Evolutionary conservation across 2,797 vertebrate species (phyloP).

Genomic region (Thunnus albacares): DNA sequence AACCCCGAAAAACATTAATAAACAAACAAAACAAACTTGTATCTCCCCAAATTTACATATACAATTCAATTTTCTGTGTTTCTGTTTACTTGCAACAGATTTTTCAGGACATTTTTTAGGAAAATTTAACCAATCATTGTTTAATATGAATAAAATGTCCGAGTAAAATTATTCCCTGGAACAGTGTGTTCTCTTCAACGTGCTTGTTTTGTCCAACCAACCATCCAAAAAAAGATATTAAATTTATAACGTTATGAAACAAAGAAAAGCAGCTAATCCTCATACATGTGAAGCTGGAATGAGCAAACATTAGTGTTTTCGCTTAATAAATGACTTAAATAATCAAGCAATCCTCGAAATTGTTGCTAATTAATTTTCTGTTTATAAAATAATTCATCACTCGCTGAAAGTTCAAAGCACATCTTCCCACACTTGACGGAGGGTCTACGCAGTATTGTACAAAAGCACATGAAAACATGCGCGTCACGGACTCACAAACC

Average conservation of each 20-base stretch:
- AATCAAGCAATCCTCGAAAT: no score
- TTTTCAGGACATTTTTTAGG: no score
- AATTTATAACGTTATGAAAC: background rate
- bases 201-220: conserved; percentile 3
- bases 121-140: background rate
- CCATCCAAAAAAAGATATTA: conserved; percentile 7
- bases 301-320: background rate
- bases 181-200: background rate
- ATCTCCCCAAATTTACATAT: no score
- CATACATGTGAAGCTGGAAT: background rate
- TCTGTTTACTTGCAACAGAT: no score
- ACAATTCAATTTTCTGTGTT: no score
- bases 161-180: background rate
- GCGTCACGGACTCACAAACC: background rate
- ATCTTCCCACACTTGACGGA: background rate
- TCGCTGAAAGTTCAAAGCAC: background rate
- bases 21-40: no score
- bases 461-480: conserved; percentile 1
- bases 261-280: conserved; percentile 5
- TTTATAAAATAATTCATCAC: background rate
- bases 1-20: no score
- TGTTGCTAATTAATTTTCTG: background rate
- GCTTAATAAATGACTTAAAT: background rate
- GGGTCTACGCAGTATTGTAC: background rate
- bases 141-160: background rate